phyloP scores from a whole-genome alignment of 2,888 invertebrate genomes.

The Oscheius sp. region DNA sequence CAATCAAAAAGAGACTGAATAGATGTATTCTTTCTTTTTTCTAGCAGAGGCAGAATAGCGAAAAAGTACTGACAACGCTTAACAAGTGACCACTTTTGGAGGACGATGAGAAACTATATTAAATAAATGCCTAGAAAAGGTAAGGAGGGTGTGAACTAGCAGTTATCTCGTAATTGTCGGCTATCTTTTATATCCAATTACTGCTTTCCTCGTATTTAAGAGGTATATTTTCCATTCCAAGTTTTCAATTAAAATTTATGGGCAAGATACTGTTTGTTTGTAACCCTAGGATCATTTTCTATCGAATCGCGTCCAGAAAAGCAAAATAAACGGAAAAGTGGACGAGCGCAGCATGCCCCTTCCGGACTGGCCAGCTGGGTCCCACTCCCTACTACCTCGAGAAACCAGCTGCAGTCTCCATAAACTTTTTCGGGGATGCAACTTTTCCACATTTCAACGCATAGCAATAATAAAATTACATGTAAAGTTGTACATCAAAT shows the following conservation, averaged over 20 bases:
- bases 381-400: background rate
- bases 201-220: background rate
- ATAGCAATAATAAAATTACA: background rate
- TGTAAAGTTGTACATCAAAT: background rate
- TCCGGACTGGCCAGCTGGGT: conserved; percentile 20
- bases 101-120: too few relatives aligned
- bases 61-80: background rate
- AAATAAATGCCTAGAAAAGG: too few relatives aligned
- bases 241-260: too few relatives aligned
- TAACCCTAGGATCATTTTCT: too few relatives aligned
- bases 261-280: too few relatives aligned
- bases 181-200: too few relatives aligned
- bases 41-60: background rate
- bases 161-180: too few relatives aligned
- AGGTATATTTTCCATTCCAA: background rate
- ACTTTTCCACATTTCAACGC: background rate
- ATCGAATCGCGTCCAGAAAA: conserved; percentile 8
- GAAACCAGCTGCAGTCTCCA: background rate
- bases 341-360: conserved; percentile 16
- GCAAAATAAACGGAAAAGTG: conserved; percentile 27
- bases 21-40: background rate
- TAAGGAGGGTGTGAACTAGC: too few relatives aligned
- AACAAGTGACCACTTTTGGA: background rate
- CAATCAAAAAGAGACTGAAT: background rate
- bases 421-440: background rate